phyloP scores from a whole-genome alignment of 2,113 vertebrate species.

The Peucedramus taeniatus region DNA sequence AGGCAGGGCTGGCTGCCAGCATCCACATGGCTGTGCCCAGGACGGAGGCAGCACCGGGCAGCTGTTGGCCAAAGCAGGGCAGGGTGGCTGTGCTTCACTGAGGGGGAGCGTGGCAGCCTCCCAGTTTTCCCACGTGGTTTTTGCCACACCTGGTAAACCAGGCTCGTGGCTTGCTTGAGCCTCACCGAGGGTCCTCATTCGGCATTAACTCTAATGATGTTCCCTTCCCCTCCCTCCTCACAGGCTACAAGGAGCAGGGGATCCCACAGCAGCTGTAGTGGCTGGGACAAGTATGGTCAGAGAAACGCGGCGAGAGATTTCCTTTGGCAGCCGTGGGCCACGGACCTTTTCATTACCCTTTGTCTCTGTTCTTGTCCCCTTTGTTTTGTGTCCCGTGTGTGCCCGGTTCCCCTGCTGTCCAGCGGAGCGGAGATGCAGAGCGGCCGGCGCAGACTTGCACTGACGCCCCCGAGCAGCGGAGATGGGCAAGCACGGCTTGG shows the following conservation, averaged over 20 bases:
- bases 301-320: constrained; percentile 32
- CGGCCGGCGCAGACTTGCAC: constrained; percentile 51
- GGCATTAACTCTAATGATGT: not conserved
- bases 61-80: not conserved
- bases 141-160: not conserved
- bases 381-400: constrained; percentile 15
- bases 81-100: no score
- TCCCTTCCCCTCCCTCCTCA: constrained; percentile 40
- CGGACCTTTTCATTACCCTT: constrained; percentile 51
- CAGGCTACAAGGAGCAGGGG: constrained; percentile 90
- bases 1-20: not conserved
- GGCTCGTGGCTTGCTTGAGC: not conserved
- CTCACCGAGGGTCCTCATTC: accelerated
- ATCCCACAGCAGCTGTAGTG: constrained; percentile 87
- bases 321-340: constrained; percentile 20
- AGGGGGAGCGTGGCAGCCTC: not conserved
- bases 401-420: not conserved
- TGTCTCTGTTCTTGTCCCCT: constrained; percentile 51
- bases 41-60: not conserved
- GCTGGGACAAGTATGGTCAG: constrained; percentile 25
- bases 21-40: accelerated
- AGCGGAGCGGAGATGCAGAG: constrained; percentile 67
- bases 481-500: not conserved
- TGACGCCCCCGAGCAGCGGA: not conserved
- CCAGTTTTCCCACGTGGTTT: accelerated